These are phyloP conservation scores for Ciconia boyciana DNA, from an alignment of 2,113 vertebrate genomes.

Conservation along the genomic window DNA sequence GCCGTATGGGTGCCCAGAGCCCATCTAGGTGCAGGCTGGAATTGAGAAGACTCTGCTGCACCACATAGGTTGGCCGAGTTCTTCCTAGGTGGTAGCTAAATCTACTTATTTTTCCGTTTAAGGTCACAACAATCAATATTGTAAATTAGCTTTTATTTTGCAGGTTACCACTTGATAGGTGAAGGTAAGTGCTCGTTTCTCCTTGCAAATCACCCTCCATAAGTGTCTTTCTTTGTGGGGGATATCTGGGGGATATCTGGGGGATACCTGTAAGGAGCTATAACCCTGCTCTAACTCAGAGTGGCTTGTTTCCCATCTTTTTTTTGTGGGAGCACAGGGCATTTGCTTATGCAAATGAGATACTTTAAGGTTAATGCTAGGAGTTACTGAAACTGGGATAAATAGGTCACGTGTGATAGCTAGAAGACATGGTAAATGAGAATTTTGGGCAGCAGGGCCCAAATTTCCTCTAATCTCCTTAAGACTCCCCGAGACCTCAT, in stretches of 20 bases:
- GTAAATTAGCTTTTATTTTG: not conserved
- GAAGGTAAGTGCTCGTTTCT: not conserved
- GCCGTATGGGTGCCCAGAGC: too few relatives aligned
- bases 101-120: not conserved
- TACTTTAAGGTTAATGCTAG: too few relatives aligned
- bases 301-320: not conserved
- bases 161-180: not conserved
- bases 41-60: not conserved
- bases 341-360: not conserved
- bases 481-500: too few relatives aligned
- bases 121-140: not conserved
- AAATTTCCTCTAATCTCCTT: too few relatives aligned
- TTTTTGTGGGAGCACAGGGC: not conserved
- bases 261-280: too few relatives aligned
- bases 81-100: not conserved
- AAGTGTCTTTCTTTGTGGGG: not conserved
- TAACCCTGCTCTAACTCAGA: too few relatives aligned
- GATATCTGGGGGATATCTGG: too few relatives aligned
- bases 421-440: too few relatives aligned
- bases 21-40: not conserved
- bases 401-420: too few relatives aligned
- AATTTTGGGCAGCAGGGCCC: too few relatives aligned
- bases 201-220: not conserved
- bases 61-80: not conserved
- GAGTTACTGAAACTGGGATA: too few relatives aligned